phyloP scores from a whole-genome alignment of 2,797 vertebrate species.

The Paratrypauchen microcephalus region DNA sequence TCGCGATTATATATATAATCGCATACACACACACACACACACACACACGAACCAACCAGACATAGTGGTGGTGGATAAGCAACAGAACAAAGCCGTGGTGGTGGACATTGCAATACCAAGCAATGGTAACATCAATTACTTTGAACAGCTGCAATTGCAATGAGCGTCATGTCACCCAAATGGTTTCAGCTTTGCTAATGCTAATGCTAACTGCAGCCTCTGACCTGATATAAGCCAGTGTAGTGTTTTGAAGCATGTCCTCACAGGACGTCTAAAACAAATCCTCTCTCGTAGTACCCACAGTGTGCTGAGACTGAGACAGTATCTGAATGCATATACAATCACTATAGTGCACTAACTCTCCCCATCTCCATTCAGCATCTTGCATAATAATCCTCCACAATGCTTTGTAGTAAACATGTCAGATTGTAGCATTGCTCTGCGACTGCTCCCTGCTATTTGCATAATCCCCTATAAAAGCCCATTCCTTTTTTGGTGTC shows the following conservation, averaged over 20 bases:
- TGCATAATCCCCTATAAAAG: slow-evolving; percentile 27
- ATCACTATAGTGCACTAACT: slow-evolving; percentile 1
- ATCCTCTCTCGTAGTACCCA: neutral
- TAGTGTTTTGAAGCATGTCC: neutral
- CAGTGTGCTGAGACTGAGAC: slow-evolving; percentile 2
- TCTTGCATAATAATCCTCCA: slow-evolving; percentile 4
- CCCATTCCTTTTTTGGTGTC: slow-evolving; percentile 24
- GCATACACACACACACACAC: too few species aligned
- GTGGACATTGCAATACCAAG: too few species aligned
- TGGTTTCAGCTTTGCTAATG: neutral
- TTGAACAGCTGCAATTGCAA: too few species aligned
- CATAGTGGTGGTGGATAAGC: too few species aligned
- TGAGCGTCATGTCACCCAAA: too few species aligned
- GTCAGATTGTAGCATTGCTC: slow-evolving; percentile 2
- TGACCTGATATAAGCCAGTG: neutral
- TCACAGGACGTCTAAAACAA: neutral
- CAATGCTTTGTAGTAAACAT: slow-evolving; percentile 10
- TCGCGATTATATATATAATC: too few species aligned
- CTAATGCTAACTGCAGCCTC: neutral
- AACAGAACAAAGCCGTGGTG: too few species aligned
- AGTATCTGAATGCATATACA: slow-evolving; percentile 7
- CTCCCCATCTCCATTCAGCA: slow-evolving; percentile 4
- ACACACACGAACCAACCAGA: too few species aligned
- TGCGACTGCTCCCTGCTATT: slow-evolving; percentile 9
- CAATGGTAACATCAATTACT: too few species aligned